phyloP scores from a whole-genome alignment of 2,113 vertebrate genomes.

The Zeus faber region DNA sequence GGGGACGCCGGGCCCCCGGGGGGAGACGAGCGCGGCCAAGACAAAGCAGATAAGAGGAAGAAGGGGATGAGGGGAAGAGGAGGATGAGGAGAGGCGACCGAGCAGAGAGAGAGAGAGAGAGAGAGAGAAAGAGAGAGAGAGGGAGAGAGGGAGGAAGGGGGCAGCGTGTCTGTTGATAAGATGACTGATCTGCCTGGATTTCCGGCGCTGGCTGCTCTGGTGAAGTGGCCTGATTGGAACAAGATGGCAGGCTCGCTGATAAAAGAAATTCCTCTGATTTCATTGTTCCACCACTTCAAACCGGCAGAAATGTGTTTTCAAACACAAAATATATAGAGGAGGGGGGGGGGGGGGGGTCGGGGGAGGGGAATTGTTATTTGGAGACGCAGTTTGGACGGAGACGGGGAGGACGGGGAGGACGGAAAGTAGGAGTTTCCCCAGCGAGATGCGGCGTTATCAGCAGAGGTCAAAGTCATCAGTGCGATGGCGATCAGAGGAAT shows the following conservation, averaged over 20 bases:
- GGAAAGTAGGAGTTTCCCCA: not conserved
- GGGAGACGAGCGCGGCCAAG: too few relatives aligned
- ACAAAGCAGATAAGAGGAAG: not conserved
- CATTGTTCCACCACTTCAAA: slow-evolving; percentile 50
- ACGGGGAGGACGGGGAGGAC: not conserved
- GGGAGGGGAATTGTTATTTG: slow-evolving; percentile 3
- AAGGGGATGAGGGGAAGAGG: not conserved
- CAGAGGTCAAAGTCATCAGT: not conserved
- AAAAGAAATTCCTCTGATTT: slow-evolving; percentile 70
- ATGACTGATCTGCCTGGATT: slow-evolving; percentile 60
- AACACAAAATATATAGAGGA: slow-evolving; percentile 28
- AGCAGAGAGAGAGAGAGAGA: not conserved
- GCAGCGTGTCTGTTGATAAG: slow-evolving; percentile 65
- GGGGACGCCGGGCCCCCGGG: too few relatives aligned
- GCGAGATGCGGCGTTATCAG: not conserved
- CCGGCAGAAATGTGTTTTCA: slow-evolving; percentile 33
- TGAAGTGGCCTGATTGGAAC: slow-evolving; percentile 68
- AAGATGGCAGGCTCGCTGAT: slow-evolving; percentile 67
- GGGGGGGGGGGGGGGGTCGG: not conserved
- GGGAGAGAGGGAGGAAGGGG: slow-evolving; percentile 33
- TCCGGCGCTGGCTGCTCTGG: slow-evolving; percentile 55
- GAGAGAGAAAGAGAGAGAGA: slow-evolving; percentile 8
- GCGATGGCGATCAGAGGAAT: too few relatives aligned
- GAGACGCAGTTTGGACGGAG: not conserved
- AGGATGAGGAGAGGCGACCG: not conserved